A percentile compares a stretch with the other conserved stretches of the same genome.
These are phyloP conservation scores for Sesamia nonagrioides DNA, from an alignment of 1,140 invertebrate species.

Conservation along the genomic window DNA sequence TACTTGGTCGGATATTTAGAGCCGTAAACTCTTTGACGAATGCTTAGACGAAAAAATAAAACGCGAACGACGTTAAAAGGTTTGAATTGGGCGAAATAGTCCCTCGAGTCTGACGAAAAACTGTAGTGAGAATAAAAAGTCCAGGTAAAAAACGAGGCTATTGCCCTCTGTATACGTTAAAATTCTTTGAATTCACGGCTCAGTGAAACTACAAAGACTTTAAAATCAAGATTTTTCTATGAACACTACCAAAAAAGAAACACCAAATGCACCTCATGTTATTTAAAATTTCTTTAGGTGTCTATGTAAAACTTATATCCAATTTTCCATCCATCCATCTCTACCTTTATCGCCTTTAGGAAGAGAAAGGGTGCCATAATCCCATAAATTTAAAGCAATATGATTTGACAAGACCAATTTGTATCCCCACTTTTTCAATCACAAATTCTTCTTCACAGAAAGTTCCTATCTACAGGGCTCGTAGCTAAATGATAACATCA, in stretches of 20 bases:
- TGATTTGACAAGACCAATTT: background rate
- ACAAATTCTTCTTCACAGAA: background rate
- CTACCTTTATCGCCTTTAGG: background rate
- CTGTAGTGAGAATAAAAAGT: background rate
- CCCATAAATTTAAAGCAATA: background rate
- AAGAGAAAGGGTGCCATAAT: background rate
- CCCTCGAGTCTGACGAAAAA: slow-evolving; percentile 19
- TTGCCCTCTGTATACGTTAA: background rate
- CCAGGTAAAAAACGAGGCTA: slow-evolving; percentile 1
- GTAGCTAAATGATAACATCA: too few species aligned
- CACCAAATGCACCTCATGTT: too few species aligned
- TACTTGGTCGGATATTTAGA: slow-evolving; percentile 1
- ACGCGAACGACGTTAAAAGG: slow-evolving; percentile 13
- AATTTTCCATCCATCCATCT: background rate
- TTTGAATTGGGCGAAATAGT: slow-evolving; percentile 21
- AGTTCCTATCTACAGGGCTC: too few species aligned
- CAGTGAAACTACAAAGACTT: too few species aligned
- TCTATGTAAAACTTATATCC: background rate
- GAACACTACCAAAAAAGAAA: too few species aligned
- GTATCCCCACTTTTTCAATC: background rate
- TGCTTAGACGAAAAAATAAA: slow-evolving; percentile 28
- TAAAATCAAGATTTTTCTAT: too few species aligned
- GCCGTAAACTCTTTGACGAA: slow-evolving; percentile 21
- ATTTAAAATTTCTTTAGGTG: too few species aligned
- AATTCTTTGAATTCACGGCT: background rate